Evolutionary conservation across 2,113 vertebrate genomes (phyloP).

Genomic region (Macheiramphus alcinus): DNA sequence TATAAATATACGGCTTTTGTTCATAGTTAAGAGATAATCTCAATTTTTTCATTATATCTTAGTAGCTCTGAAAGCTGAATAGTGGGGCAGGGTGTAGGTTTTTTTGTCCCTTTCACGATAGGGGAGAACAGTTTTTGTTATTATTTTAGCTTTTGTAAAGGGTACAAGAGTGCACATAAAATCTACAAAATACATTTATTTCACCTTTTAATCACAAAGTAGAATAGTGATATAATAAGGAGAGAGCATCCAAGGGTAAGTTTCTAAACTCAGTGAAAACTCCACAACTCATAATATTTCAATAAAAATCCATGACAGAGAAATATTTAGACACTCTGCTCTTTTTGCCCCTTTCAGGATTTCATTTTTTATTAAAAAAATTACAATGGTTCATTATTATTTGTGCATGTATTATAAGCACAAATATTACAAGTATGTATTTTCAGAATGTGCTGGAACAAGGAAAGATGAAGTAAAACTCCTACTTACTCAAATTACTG

Average conservation of each 20-base stretch:
- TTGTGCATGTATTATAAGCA: not conserved
- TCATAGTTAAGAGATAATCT: not conserved
- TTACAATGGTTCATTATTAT: not conserved
- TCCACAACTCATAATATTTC: not conserved
- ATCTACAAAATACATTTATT: not conserved
- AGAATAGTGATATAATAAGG: not conserved
- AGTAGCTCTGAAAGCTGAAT: not conserved
- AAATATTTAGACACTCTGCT: not conserved
- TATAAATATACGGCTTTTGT: not conserved
- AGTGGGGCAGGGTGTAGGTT: accelerated
- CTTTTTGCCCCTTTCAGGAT: not conserved
- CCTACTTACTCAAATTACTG: not conserved
- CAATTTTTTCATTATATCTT: not conserved
- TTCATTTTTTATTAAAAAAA: not conserved
- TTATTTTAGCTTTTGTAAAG: not conserved
- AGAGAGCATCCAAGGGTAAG: not conserved
- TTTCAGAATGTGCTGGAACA: not conserved
- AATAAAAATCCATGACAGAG: not conserved
- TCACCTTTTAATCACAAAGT: not conserved
- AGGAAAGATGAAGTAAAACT: not conserved
- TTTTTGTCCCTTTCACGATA: not conserved
- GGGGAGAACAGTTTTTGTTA: accelerated
- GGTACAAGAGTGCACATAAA: not conserved
- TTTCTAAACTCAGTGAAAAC: not conserved
- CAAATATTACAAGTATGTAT: not conserved